Evolutionary conservation across 1,140 invertebrate genomes (phyloP).

Genomic region (Papilio polytes): DNA sequence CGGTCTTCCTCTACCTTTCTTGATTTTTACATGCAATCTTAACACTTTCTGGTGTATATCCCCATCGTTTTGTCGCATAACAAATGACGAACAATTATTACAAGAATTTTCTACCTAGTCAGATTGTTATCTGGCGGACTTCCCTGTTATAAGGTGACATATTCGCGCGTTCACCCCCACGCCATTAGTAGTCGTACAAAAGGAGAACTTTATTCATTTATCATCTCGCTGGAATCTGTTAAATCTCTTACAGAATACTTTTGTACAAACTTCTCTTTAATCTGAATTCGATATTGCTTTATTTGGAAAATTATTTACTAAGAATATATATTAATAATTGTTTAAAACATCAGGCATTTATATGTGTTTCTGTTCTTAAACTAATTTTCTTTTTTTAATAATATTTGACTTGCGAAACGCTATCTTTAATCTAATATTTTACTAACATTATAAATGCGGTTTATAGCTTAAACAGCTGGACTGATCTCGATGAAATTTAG

Average conservation of each 20-base stretch:
- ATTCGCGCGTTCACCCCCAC: slow-evolving; percentile 22
- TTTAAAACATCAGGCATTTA: not conserved
- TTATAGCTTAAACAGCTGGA: no score
- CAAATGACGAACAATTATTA: no score
- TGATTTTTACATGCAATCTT: no score
- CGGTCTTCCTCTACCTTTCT: no score
- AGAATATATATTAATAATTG: not conserved
- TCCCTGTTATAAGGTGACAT: not conserved
- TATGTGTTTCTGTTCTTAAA: no score
- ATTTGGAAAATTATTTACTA: slow-evolving; percentile 27
- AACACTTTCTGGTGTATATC: no score
- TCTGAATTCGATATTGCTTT: slow-evolving; percentile 13
- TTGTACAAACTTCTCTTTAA: slow-evolving; percentile 29
- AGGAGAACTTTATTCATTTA: slow-evolving; percentile 37
- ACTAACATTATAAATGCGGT: no score
- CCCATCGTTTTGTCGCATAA: no score
- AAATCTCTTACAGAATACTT: slow-evolving; percentile 39
- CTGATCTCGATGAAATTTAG: no score
- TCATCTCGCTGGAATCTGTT: slow-evolving; percentile 39
- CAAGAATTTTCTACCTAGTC: not conserved
- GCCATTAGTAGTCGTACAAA: slow-evolving; percentile 24
- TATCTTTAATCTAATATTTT: no score
- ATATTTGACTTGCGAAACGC: no score
- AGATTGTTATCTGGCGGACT: not conserved
- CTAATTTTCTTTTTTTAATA: no score